Conservation (phyloP, 2,888 invertebrate species). For the Yponomeuta plumbellus region DNA sequence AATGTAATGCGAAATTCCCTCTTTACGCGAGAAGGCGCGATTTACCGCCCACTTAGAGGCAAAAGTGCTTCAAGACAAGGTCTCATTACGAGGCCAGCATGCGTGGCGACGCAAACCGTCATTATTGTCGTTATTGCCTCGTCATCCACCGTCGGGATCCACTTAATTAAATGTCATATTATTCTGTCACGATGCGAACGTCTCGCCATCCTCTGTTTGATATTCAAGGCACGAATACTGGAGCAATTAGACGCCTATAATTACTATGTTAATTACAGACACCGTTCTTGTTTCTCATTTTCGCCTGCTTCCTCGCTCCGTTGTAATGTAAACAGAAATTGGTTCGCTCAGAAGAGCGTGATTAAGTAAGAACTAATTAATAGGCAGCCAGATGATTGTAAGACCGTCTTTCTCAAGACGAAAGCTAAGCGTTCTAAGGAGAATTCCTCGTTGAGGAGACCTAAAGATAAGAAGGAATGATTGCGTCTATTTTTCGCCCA, state of each 20-base stretch:
- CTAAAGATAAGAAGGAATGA: too few species aligned
- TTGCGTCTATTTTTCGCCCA: too few species aligned
- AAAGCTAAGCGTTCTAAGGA: neutral
- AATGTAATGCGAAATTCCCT: neutral
- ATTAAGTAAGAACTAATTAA: conserved; percentile 45
- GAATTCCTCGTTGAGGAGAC: too few species aligned
- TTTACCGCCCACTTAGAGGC: neutral
- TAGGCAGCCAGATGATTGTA: conserved; percentile 47
- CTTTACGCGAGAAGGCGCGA: neutral
- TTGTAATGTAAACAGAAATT: conserved; percentile 66
- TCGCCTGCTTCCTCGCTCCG: conserved; percentile 52
- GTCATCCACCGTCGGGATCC: conserved; percentile 4
- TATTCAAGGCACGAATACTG: conserved; percentile 67
- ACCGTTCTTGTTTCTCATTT: conserved; percentile 60
- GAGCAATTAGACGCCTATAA: conserved; percentile 72
- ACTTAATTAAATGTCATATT: conserved; percentile 61
- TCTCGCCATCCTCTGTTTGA: conserved; percentile 55
- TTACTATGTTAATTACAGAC: conserved; percentile 73
- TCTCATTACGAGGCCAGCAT: neutral
- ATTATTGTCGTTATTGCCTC: conserved; percentile 7
- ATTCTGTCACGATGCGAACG: conserved; percentile 37
- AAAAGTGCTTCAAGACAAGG: neutral
- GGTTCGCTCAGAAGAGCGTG: conserved; percentile 40
- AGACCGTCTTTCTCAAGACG: neutral
- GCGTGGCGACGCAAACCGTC: conserved; percentile 1